Evolutionary conservation across 2,797 vertebrate genomes (phyloP).

Genomic region (Takifugu rubripes): DNA sequence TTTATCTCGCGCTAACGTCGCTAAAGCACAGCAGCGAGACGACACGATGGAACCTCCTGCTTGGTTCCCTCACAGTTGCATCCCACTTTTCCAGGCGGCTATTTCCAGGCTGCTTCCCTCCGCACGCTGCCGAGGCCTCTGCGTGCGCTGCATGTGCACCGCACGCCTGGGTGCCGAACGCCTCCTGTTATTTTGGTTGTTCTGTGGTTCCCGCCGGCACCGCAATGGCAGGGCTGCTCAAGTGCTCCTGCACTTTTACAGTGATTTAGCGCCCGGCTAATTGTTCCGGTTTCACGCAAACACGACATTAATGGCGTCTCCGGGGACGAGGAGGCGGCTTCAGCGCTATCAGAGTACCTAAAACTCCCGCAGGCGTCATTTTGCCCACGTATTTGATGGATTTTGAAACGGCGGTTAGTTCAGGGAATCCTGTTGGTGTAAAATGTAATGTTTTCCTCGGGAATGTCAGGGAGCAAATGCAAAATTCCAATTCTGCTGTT

Average conservation of each 20-base stretch:
- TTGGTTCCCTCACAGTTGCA: constrained; percentile 35
- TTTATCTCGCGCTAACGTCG: too few species aligned
- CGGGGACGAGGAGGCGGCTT: too few species aligned
- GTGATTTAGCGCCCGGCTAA: constrained; percentile 22
- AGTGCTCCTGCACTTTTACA: constrained; percentile 2
- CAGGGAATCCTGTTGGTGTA: too few species aligned
- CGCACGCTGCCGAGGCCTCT: constrained; percentile 53
- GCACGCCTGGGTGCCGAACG: constrained; percentile 46
- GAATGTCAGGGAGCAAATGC: too few species aligned
- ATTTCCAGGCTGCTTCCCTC: constrained; percentile 55
- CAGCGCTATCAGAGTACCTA: too few species aligned
- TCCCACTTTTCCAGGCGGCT: constrained; percentile 51
- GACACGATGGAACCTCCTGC: constrained; percentile 26
- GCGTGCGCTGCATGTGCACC: constrained; percentile 46
- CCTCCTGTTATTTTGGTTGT: constrained; percentile 57
- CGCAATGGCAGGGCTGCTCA: constrained; percentile 25
- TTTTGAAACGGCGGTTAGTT: too few species aligned
- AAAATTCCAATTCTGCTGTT: too few species aligned
- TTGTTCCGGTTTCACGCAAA: constrained; percentile 18
- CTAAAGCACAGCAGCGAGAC: constrained; percentile 23
- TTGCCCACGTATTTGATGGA: too few species aligned
- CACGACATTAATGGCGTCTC: too few species aligned
- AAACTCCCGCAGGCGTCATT: too few species aligned
- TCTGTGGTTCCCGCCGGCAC: constrained; percentile 27
- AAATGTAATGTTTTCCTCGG: too few species aligned